Percentiles rank a stretch among this genome's conserved stretches.
Evolutionary conservation across 2,888 invertebrate species (phyloP).

Genomic region (Yponomeuta sedellus): DNA sequence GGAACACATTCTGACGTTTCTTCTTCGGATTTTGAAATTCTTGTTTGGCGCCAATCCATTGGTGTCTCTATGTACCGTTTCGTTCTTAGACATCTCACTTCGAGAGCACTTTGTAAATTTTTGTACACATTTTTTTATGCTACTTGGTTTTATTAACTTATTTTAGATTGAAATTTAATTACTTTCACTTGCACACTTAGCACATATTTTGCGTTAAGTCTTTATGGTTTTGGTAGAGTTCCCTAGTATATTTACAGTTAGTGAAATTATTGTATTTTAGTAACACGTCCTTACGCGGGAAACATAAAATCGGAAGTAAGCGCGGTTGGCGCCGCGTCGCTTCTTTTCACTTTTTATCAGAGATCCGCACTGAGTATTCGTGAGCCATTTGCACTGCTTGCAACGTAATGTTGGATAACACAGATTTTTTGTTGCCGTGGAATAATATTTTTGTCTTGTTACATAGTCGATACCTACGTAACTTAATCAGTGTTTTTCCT

Average conservation of each 20-base stretch:
- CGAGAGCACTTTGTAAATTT: conserved; percentile 25
- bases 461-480: background rate
- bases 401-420: conserved; percentile 10
- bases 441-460: background rate
- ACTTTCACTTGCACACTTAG: background rate
- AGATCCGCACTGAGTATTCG: conserved; percentile 20
- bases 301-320: conserved; percentile 61
- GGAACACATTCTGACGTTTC: conserved; percentile 26
- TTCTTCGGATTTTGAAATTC: conserved; percentile 58
- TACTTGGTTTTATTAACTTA: background rate
- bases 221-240: too few relatives aligned
- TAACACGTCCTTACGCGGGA: conserved; percentile 35
- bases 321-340: conserved; percentile 35
- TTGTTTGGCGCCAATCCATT: conserved; percentile 44
- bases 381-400: background rate
- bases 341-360: conserved; percentile 63
- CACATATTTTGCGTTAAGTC: too few relatives aligned
- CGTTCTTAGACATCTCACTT: conserved; percentile 36
- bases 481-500: background rate
- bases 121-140: conserved; percentile 31
- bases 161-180: background rate
- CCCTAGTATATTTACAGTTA: too few relatives aligned
- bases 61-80: conserved; percentile 27
- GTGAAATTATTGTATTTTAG: background rate
- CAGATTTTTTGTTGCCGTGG: background rate